Evolutionary conservation across 2,888 invertebrate species (phyloP).

Genomic region (Zonitis immaculata): DNA sequence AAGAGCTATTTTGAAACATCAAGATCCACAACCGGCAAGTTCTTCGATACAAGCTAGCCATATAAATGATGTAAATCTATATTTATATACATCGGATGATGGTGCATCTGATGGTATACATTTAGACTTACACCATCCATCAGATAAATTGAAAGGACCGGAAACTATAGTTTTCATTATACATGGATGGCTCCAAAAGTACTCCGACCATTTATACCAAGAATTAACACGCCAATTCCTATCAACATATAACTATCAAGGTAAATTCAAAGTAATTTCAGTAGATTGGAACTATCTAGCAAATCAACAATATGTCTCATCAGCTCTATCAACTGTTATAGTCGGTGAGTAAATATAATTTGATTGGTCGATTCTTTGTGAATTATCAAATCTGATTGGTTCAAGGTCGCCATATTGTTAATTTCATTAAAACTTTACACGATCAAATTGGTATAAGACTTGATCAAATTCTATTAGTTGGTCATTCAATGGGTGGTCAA

Average conservation of each 20-base stretch:
- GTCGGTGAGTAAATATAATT: background rate
- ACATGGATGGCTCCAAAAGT: background rate
- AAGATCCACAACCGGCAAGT: too few species aligned
- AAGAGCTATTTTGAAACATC: too few species aligned
- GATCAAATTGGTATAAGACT: background rate
- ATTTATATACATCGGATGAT: too few species aligned
- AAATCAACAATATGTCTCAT: background rate
- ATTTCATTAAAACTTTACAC: constrained; percentile 5
- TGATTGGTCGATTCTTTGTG: too few species aligned
- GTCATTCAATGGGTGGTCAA: constrained; percentile 29
- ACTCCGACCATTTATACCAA: too few species aligned
- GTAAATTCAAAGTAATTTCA: background rate
- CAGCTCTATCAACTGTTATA: background rate
- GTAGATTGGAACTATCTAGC: background rate
- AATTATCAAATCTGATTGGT: too few species aligned
- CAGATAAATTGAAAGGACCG: background rate
- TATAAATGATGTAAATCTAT: too few species aligned
- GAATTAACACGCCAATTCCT: too few species aligned
- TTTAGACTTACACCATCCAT: background rate
- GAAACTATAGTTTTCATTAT: background rate
- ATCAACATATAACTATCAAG: background rate
- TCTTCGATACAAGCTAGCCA: too few species aligned
- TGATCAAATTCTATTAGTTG: constrained; percentile 22
- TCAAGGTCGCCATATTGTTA: constrained; percentile 5
- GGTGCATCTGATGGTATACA: too few species aligned